Evolutionary conservation across 1,140 invertebrate species (phyloP), one percentile per base, ranked within the genome.

Genomic region (Bombus sylvicola): DNA sequence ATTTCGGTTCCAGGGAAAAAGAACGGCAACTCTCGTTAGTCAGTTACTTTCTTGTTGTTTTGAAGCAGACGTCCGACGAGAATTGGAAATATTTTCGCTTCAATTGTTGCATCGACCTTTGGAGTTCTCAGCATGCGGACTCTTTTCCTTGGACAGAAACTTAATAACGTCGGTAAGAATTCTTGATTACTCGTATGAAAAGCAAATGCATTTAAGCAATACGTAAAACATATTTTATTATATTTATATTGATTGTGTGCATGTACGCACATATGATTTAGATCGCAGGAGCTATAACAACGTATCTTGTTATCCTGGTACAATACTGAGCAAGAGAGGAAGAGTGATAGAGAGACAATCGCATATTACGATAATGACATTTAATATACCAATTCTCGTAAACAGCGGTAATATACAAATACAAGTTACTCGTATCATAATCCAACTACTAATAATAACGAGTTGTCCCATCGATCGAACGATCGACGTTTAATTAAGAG

Each of bases 251-350:
- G 31, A 18, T 8, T 34, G 31, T 66, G 15, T 34, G 18, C 31
- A 25, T 41, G 8, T 37, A 10, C 25, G 31, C 22, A 18, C 3
- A 28, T 73, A 22, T 78, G 64, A 96, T 96, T 72, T 93, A 97
- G 97, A 96, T 97, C 57, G 95, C 96, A 1, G 96, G 96, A 18
- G 96, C 96, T 25, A 97, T 97, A 2, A 97, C 97, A 0, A 97
- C 97, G 1, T 97, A 97, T 92, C 93, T 97, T 82, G 97, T 97
- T 0, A 97, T 97, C 87, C 93, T 97, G 28, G 96, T 97, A 91
- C 97, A 97, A 89, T 97, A 62, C 59, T 37, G 28, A 59, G 53
- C 47, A 31, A 77, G n/a, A 77, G 53, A 74, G 43, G 57, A 39
- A 53, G 31, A 76, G 22, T 47, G 43, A 47, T 47, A 47, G 68